phyloP scores from a whole-genome alignment of 2,888 invertebrate species.

The Aspidiotus destructor region DNA sequence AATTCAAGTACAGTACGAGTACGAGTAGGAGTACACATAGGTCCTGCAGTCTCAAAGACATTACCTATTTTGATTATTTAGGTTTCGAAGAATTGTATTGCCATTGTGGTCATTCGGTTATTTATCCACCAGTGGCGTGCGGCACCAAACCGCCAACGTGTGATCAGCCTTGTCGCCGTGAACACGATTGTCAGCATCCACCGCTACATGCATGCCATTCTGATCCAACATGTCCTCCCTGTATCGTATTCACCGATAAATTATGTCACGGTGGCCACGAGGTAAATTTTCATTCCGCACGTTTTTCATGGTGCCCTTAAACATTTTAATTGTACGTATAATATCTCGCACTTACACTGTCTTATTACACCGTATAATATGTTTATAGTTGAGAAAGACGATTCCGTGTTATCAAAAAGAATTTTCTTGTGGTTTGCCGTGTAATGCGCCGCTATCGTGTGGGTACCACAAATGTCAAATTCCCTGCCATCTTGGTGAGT shows the following conservation, averaged over 20 bases:
- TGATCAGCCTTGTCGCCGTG: slow-evolving; percentile 61
- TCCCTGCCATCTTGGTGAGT: slow-evolving; percentile 66
- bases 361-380: background rate
- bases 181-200: slow-evolving; percentile 69
- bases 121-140: slow-evolving; percentile 86
- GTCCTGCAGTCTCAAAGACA: background rate
- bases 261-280: slow-evolving; percentile 74
- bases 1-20: too few species aligned
- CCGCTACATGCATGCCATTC: slow-evolving; percentile 78
- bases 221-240: slow-evolving; percentile 65
- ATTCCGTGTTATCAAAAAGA: slow-evolving; percentile 78
- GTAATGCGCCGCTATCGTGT: slow-evolving; percentile 69
- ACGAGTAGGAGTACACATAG: background rate
- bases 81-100: slow-evolving; percentile 83
- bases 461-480: slow-evolving; percentile 73
- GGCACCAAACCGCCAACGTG: slow-evolving; percentile 80
- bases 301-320: slow-evolving; percentile 2
- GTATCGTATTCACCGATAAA: slow-evolving; percentile 74
- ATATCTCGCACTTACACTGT: background rate
- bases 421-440: slow-evolving; percentile 83
- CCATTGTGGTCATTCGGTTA: slow-evolving; percentile 75
- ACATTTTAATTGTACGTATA: background rate
- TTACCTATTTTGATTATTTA: slow-evolving; percentile 44
- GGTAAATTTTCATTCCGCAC: slow-evolving; percentile 40
- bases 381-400: slow-evolving; percentile 63